These are phyloP conservation scores for Parnassius glacialis DNA, from an alignment of 2,888 invertebrate genomes.

Conservation along the genomic window DNA sequence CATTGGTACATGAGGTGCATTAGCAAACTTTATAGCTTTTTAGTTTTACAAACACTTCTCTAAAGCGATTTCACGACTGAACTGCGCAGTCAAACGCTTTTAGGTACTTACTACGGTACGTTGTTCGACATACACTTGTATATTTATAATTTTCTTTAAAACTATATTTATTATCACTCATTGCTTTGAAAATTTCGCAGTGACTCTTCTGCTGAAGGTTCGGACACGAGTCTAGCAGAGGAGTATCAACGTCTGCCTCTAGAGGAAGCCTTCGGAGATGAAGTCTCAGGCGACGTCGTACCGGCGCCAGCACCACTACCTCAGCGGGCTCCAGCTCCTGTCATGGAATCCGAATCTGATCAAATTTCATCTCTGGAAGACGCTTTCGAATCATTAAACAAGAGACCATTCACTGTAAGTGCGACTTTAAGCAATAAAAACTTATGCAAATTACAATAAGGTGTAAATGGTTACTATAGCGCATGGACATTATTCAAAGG, in stretches of 20 bases:
- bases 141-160: too few species aligned
- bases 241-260: conserved; percentile 62
- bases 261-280: conserved; percentile 71
- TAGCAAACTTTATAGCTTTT: too few species aligned
- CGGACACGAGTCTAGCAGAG: conserved; percentile 48
- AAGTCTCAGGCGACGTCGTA: conserved; percentile 64
- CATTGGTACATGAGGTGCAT: too few species aligned
- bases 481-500: too few species aligned
- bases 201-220: conserved; percentile 66
- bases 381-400: conserved; percentile 68
- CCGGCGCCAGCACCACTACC: conserved; percentile 69
- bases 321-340: conserved; percentile 62
- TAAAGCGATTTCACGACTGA: too few species aligned
- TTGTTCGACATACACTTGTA: too few species aligned
- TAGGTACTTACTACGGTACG: too few species aligned
- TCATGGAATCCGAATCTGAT: conserved; percentile 56
- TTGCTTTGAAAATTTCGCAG: conserved; percentile 38
- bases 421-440: not conserved
- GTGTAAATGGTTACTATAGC: too few species aligned
- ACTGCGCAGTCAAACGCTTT: too few species aligned
- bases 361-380: conserved; percentile 68
- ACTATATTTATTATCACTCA: not conserved
- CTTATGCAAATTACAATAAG: too few species aligned
- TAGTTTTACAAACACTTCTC: too few species aligned
- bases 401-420: conserved; percentile 72